Percentiles rank a stretch among this genome's conserved stretches.
These are phyloP conservation scores for Habroteleia sp. DNA, from an alignment of 2,888 invertebrate genomes.

Conservation along the genomic window DNA sequence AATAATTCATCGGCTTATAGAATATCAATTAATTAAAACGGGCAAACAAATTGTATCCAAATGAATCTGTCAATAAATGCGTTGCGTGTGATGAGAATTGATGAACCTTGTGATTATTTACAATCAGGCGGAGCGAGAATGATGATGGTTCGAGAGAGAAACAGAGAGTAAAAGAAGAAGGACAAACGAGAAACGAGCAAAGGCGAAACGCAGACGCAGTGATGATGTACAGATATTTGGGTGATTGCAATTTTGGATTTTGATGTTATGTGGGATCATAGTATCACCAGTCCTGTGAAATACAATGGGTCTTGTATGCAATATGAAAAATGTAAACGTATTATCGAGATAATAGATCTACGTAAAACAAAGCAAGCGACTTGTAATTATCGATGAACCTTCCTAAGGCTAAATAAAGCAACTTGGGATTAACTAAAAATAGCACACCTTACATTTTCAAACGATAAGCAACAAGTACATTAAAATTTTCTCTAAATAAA, in stretches of 20 bases:
- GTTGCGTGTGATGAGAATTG: conserved; percentile 49
- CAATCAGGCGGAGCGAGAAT: conserved; percentile 43
- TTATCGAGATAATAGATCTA: conserved; percentile 53
- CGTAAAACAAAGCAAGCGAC: conserved; percentile 40
- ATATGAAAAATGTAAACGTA: conserved; percentile 51
- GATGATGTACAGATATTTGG: conserved; percentile 55
- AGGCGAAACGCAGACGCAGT: conserved; percentile 54
- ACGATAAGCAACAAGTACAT: background rate
- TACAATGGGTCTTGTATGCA: conserved; percentile 55
- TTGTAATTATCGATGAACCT: conserved; percentile 49
- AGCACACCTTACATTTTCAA: too few species aligned
- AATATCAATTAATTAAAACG: conserved; percentile 55
- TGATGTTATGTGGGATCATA: conserved; percentile 57
- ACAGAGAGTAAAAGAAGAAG: background rate
- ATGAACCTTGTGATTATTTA: conserved; percentile 56
- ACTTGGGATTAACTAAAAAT: conserved; percentile 31
- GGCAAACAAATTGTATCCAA: conserved; percentile 51
- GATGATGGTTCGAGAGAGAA: conserved; percentile 36
- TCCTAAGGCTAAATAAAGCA: conserved; percentile 28
- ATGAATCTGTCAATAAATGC: conserved; percentile 56
- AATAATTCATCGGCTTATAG: conserved; percentile 46
- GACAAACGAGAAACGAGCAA: conserved; percentile 17
- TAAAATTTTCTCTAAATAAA: too few species aligned
- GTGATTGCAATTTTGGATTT: conserved; percentile 61
- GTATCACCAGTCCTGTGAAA: conserved; percentile 50